Percentiles rank a stretch among this genome's conserved stretches.
Evolutionary conservation across 2,888 invertebrate species (phyloP).

Genomic region (Lissonota sp.): DNA sequence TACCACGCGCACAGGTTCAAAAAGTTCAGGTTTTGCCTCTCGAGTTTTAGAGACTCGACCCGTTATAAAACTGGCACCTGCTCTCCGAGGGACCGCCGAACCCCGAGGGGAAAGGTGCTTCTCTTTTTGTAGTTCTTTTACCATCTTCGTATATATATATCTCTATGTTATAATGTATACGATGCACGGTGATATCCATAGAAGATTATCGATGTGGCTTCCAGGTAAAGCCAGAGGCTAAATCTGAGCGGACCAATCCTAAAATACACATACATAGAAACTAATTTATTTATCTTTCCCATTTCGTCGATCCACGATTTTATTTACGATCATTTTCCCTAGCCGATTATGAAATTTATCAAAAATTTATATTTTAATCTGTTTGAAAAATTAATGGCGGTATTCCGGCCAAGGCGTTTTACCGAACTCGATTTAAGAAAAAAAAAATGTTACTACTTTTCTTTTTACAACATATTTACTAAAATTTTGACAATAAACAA

Average conservation of each 20-base stretch:
- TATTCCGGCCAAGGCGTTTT: too few relatives aligned
- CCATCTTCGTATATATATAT: constrained; percentile 4
- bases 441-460: too few relatives aligned
- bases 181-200: constrained; percentile 35
- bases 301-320: not conserved
- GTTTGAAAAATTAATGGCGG: not conserved
- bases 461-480: too few relatives aligned
- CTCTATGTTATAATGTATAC: not conserved
- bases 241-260: constrained; percentile 4
- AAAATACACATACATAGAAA: not conserved
- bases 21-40: constrained; percentile 2
- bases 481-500: too few relatives aligned
- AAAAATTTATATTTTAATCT: not conserved
- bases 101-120: constrained; percentile 26
- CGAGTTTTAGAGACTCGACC: constrained; percentile 13
- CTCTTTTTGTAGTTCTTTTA: constrained; percentile 15
- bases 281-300: not conserved
- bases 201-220: constrained; percentile 42
- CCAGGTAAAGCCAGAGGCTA: constrained; percentile 39
- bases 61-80: constrained; percentile 48
- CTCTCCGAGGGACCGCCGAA: constrained; percentile 37
- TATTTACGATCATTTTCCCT: not conserved
- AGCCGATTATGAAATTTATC: constrained; percentile 3
- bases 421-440: too few relatives aligned
- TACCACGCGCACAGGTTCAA: constrained; percentile 24